phyloP scores from a whole-genome alignment of 2,888 invertebrate genomes.

The Willowsia nigromaculata region DNA sequence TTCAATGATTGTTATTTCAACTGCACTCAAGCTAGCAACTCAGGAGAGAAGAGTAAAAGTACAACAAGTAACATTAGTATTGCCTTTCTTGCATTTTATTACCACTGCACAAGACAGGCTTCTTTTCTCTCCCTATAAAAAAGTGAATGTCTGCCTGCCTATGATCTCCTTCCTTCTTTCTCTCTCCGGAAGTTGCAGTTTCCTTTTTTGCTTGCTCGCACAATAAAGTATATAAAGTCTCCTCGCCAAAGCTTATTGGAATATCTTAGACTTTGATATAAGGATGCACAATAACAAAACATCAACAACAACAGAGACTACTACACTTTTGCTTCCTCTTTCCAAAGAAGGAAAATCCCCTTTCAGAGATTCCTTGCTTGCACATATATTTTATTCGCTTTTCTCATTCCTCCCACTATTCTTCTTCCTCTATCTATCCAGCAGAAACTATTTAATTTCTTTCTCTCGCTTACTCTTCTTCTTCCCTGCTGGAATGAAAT shows the following conservation, averaged over 20 bases:
- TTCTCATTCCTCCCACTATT: background rate
- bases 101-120: slow-evolving; percentile 44
- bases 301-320: background rate
- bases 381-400: slow-evolving; percentile 15
- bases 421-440: slow-evolving; percentile 19
- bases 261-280: background rate
- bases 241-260: background rate
- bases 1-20: slow-evolving; percentile 59
- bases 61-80: background rate
- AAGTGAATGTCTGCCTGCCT: background rate
- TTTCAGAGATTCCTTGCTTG: background rate
- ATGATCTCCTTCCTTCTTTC: slow-evolving; percentile 13
- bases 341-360: slow-evolving; percentile 23
- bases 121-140: background rate
- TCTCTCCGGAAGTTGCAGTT: slow-evolving; percentile 59
- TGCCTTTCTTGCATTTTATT: slow-evolving; percentile 43
- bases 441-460: slow-evolving; percentile 56
- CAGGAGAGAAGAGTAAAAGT: background rate
- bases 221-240: background rate
- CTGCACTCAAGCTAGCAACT: slow-evolving; percentile 23
- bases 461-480: slow-evolving; percentile 18
- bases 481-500: slow-evolving; percentile 27
- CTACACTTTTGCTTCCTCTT: background rate
- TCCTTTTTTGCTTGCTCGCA: slow-evolving; percentile 49
- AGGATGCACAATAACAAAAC: background rate